A percentile compares a stretch with the other conserved stretches of the same genome.
These are phyloP conservation scores for Sminthurides aquaticus DNA, from an alignment of 2,888 invertebrate species.

Conservation along the genomic window DNA sequence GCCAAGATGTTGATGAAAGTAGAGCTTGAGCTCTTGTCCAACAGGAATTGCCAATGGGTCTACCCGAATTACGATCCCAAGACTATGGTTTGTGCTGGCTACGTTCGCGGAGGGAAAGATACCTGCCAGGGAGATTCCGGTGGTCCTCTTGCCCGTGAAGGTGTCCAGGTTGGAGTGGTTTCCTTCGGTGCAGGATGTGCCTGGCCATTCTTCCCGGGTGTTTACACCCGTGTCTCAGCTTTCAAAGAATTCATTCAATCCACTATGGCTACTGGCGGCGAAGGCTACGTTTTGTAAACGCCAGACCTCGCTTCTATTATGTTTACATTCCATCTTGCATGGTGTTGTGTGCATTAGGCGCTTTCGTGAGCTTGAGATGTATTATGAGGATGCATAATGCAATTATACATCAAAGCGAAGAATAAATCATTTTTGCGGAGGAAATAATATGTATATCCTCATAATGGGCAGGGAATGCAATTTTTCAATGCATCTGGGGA, in stretches of 20 bases:
- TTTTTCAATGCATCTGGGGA: no score
- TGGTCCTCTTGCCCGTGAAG: neutral
- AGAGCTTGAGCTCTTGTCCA: neutral
- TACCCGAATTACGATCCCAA: constrained; percentile 1
- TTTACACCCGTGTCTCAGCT: neutral
- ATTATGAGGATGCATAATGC: no score
- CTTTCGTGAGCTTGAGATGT: no score
- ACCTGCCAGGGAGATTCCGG: constrained; percentile 4
- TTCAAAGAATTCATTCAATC: neutral
- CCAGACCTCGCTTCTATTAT: no score
- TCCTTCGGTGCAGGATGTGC: constrained; percentile 3
- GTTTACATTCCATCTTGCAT: no score
- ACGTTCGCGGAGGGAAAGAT: neutral
- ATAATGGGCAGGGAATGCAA: no score
- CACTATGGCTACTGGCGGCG: neutral
- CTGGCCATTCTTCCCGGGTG: constrained; percentile 2
- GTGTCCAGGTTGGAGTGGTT: constrained; percentile 1
- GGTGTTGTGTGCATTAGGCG: no score
- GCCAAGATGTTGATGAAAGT: constrained; percentile 4
- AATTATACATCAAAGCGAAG: no score
- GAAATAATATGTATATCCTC: no score
- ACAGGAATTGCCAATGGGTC: neutral
- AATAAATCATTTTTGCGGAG: no score
- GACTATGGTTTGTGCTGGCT: neutral
- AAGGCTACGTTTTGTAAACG: no score